These are phyloP conservation scores for Melozone crissalis DNA, from an alignment of 2,113 vertebrate genomes.

Conservation along the genomic window DNA sequence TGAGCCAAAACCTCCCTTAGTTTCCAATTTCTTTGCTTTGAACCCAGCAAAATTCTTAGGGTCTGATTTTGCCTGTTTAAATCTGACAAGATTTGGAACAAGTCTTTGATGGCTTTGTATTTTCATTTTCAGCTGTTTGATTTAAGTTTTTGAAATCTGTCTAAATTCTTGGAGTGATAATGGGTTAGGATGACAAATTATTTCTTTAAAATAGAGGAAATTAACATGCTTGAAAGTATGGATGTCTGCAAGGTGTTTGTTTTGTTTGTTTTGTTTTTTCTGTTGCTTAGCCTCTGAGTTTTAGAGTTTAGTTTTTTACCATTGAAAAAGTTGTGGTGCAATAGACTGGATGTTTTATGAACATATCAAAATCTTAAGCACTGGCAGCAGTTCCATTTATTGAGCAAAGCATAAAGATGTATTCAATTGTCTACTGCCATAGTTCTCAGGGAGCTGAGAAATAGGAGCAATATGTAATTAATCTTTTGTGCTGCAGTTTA, in stretches of 20 bases:
- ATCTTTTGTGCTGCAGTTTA: background rate
- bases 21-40: background rate
- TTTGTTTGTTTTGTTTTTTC: background rate
- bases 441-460: background rate
- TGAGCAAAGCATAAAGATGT: conserved; percentile 3
- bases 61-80: conserved; percentile 3
- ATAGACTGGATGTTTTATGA: background rate
- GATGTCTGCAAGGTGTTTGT: background rate
- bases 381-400: background rate
- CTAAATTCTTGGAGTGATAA: background rate
- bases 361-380: background rate
- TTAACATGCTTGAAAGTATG: background rate
- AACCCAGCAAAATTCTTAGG: background rate
- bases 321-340: background rate
- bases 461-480: background rate
- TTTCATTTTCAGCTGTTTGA: conserved; percentile 11
- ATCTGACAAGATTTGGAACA: conserved; percentile 30
- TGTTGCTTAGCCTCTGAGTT: background rate
- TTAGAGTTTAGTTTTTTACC: background rate
- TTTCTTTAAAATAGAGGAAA: background rate
- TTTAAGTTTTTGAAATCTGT: conserved; percentile 38
- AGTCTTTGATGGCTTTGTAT: background rate
- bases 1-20: background rate
- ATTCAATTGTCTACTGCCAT: background rate
- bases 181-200: background rate